Base-by-base conservation (phyloP, 1,140 invertebrate species). In the Charaxes varanes region DNA sequence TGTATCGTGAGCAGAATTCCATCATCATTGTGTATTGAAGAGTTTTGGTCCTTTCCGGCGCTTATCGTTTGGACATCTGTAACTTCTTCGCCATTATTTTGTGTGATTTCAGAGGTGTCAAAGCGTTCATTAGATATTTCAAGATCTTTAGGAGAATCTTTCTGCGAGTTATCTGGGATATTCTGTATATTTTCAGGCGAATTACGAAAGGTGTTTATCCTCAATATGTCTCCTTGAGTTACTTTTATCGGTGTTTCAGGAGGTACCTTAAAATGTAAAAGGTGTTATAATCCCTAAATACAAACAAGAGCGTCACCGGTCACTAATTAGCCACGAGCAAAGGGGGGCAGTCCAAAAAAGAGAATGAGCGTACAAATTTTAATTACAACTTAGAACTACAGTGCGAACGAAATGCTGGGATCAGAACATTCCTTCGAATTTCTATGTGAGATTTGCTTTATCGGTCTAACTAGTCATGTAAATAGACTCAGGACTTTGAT, bases 201-300 rank as follows among this genome's bases (percentile, higher is more conserved):
- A 50, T 78, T 76, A 0, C 57, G 42, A 46, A 87, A 70, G 3
- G 87, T 68, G 58, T 89, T 84, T 12, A 92, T 71, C 15, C 66
- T 62, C 24, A 86, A 67, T 14, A 93, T 62, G 45, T 87, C 84
- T 24, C 83, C 84, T 10, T 86, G 68, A 1, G 84, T 87, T 7
- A 85, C 78, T 3, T 53, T 66, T 2, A 67, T 16, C 0, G 62
- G 50, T 1, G 38, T 14, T n/a, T 51, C 37, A 12, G 43, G 12
- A 6, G 46, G 34, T 16, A 47, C 8, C 46, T 45, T 12, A 15
- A 28, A 28, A 28, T 3, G 4, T 4, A 6, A 26, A 26, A 8
- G 8, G 6, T 4, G 13, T 26, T 5, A 0, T 11, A 3, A 26
- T 11, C 8, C 4, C 12, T 2, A 22, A 22, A 22, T 2, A 7